A percentile compares a stretch with the other conserved stretches of the same genome.
Evolutionary conservation across 2,113 vertebrate genomes (phyloP).

Genomic region (Meles meles): DNA sequence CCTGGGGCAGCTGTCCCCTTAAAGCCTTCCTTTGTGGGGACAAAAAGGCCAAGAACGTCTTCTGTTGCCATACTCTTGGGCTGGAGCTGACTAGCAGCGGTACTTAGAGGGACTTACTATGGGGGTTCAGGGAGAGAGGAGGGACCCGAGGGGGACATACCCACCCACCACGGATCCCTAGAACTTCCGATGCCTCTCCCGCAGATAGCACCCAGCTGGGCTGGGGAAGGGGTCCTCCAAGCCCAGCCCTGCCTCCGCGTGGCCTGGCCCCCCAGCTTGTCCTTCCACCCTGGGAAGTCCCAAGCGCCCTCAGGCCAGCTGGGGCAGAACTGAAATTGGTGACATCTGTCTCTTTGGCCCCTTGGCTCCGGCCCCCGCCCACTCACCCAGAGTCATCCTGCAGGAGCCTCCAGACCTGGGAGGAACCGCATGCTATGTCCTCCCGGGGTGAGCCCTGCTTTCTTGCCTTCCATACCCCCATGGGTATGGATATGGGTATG

Average conservation of each 20-base stretch:
- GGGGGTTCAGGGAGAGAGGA: not conserved
- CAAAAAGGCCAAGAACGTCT: not conserved
- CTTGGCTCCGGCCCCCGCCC: not conserved
- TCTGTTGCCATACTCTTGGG: not conserved
- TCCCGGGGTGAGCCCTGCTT: not conserved
- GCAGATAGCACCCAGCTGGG: not conserved
- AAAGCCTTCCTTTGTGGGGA: not conserved
- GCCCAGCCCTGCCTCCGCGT: not conserved
- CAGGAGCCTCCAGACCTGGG: not conserved
- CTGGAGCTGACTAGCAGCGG: not conserved
- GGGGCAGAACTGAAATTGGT: conserved; percentile 77
- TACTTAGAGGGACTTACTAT: not conserved
- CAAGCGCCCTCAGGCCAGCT: conserved; percentile 58
- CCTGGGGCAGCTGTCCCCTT: not conserved
- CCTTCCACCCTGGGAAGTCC: conserved; percentile 76
- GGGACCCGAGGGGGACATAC: not conserved
- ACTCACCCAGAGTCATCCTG: conserved; percentile 26
- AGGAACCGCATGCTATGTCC: not conserved
- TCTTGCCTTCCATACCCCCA: not conserved
- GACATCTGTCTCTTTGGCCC: conserved; percentile 63
- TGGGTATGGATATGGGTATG: too few relatives aligned
- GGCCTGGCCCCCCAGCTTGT: not conserved
- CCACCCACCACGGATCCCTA: not conserved
- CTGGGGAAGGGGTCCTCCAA: not conserved
- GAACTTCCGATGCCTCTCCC: not conserved